phyloP scores from a whole-genome alignment of 2,888 invertebrate species.

The Lepeophtheirus nordmannii region DNA sequence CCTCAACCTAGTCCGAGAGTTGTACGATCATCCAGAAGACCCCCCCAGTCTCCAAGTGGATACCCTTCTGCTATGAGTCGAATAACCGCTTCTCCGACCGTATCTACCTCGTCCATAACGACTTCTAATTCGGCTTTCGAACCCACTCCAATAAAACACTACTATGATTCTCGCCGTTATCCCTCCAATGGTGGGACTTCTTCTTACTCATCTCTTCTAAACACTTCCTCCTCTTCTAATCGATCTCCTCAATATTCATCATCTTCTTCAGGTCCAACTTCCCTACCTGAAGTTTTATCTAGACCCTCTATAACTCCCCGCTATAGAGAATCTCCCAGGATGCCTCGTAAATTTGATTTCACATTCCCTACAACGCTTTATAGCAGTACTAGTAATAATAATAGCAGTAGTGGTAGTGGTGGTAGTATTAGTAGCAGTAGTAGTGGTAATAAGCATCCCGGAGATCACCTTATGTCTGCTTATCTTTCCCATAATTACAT shows the following conservation, averaged over 20 bases:
- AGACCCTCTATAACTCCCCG: neutral
- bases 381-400: neutral
- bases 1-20: slow-evolving; percentile 24
- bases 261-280: slow-evolving; percentile 2
- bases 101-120: too few relatives aligned
- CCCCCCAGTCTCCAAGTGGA: neutral
- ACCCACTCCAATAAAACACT: neutral
- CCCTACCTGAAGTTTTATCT: neutral
- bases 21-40: slow-evolving; percentile 10
- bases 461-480: neutral
- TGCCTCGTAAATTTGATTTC: slow-evolving; percentile 12
- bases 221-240: neutral
- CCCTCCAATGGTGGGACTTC: neutral
- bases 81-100: neutral
- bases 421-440: neutral
- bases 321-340: slow-evolving; percentile 12
- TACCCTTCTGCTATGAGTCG: neutral
- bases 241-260: neutral
- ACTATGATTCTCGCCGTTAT: neutral
- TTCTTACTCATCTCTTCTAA: neutral
- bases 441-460: neutral
- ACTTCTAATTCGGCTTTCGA: neutral
- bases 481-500: neutral
- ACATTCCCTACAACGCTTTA: slow-evolving; percentile 11
- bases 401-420: neutral